A percentile compares a stretch with the other conserved stretches of the same genome.
Evolutionary conservation across 1,140 invertebrate species (phyloP).

Genomic region (Drosophila ficusphila): DNA sequence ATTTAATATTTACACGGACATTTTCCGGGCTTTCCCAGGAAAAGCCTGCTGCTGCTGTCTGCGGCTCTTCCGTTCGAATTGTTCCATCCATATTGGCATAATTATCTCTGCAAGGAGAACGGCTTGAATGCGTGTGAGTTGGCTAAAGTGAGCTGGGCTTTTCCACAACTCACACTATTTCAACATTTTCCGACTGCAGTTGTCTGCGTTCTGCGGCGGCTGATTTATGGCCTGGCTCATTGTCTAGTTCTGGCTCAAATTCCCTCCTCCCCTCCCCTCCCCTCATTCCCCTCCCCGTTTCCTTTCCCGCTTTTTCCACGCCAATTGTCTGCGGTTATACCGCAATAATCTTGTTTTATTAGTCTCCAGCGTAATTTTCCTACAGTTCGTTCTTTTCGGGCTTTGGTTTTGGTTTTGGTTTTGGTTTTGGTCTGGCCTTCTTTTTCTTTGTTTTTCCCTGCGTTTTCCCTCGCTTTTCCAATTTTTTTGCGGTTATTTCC

Average conservation of each 20-base stretch:
- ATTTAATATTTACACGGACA: conserved; percentile 44
- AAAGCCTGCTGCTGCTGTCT: conserved; percentile 3
- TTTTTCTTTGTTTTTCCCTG: conserved; percentile 11
- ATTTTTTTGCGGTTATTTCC: conserved; percentile 35
- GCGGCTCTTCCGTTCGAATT: conserved; percentile 14
- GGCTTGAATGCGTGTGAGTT: conserved; percentile 34
- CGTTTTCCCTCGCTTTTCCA: neutral
- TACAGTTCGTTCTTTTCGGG: conserved; percentile 51
- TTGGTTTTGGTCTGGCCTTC: conserved; percentile 15
- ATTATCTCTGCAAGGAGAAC: conserved; percentile 35
- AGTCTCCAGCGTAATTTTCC: conserved; percentile 73
- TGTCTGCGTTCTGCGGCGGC: conserved; percentile 41
- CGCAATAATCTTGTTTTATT: conserved; percentile 77
- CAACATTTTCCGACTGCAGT: conserved; percentile 32
- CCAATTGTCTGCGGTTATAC: conserved; percentile 62
- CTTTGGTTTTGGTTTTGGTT: conserved; percentile 8
- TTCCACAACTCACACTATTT: neutral
- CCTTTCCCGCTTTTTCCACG: neutral
- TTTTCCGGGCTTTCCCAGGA: conserved; percentile 11
- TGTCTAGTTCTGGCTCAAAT: conserved; percentile 44
- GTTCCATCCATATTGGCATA: conserved; percentile 35
- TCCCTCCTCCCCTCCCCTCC: neutral
- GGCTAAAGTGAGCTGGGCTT: neutral
- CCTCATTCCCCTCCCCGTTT: no score
- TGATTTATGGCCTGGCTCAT: conserved; percentile 69